A percentile compares a stretch with the other conserved stretches of the same genome.
phyloP scores from a whole-genome alignment of 1,140 invertebrate species.

The Cydia amplana region DNA sequence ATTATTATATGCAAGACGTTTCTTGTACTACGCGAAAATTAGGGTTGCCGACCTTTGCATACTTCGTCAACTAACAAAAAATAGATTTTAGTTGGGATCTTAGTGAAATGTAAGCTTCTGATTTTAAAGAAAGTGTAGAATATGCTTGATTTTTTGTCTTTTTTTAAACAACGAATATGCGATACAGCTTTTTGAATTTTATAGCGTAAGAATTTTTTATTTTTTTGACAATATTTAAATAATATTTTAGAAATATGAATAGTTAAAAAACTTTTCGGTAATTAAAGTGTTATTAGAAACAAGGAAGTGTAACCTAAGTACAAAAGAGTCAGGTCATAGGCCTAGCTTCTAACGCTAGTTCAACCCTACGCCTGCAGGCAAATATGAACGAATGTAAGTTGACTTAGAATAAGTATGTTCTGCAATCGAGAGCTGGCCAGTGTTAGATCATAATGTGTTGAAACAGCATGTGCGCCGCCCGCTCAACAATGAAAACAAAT shows the following conservation, averaged over 20 bases:
- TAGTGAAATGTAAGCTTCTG: neutral
- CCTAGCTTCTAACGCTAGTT: constrained; percentile 57
- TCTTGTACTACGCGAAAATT: constrained; percentile 76
- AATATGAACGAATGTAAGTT: constrained; percentile 80
- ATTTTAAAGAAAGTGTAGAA: neutral
- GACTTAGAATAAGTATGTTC: constrained; percentile 80
- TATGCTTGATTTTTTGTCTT: neutral
- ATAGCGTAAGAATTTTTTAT: neutral
- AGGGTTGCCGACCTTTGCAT: constrained; percentile 57
- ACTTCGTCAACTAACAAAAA: neutral
- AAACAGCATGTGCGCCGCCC: constrained; percentile 71
- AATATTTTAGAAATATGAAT: neutral
- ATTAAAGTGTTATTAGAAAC: neutral
- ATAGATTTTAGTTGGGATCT: neutral
- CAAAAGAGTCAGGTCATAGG: constrained; percentile 36
- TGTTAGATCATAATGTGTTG: constrained; percentile 80
- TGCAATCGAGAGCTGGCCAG: constrained; percentile 76
- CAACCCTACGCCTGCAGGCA: constrained; percentile 77
- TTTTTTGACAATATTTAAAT: neutral
- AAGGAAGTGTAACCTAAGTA: neutral
- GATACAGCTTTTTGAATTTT: too few species aligned
- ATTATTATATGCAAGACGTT: constrained; percentile 80
- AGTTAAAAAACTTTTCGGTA: neutral
- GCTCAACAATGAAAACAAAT: constrained; percentile 69
- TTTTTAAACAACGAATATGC: too few species aligned